A percentile compares a stretch with the other conserved stretches of the same genome.
These are phyloP conservation scores for Temnothorax rugatulus DNA, from an alignment of 2,888 invertebrate genomes.

Conservation along the genomic window DNA sequence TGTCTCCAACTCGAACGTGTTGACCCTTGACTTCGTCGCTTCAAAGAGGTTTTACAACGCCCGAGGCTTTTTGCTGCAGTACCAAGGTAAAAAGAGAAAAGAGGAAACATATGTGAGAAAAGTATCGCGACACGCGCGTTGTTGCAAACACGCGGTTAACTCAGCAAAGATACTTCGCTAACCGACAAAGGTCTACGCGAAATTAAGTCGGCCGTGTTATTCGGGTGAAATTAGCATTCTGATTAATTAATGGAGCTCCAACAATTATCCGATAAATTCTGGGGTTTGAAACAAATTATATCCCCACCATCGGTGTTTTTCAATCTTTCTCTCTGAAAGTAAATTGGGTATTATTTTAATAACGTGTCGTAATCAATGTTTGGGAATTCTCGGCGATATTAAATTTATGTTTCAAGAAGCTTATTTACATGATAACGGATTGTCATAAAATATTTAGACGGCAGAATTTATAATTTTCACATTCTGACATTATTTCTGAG, in stretches of 20 bases:
- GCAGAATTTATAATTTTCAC: not conserved
- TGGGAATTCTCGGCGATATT: not conserved
- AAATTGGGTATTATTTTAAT: not conserved
- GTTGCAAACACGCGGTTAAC: slow-evolving; percentile 55
- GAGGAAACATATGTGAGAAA: not conserved
- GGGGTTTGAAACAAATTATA: not conserved
- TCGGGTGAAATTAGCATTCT: not conserved
- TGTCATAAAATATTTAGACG: not conserved
- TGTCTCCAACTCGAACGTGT: slow-evolving; percentile 80
- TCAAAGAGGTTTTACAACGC: slow-evolving; percentile 80
- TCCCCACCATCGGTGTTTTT: not conserved
- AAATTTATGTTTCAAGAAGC: not conserved
- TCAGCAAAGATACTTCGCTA: not conserved
- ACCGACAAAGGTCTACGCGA: not conserved
- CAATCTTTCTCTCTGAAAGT: not conserved
- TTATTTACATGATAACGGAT: not conserved
- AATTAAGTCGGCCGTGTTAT: not conserved
- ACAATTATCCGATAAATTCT: not conserved
- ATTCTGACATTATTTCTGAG: not conserved
- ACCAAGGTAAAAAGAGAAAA: slow-evolving; percentile 79
- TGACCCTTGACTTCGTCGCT: slow-evolving; percentile 83
- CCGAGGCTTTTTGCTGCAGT: slow-evolving; percentile 83
- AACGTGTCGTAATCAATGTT: not conserved
- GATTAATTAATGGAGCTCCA: slow-evolving; percentile 13
- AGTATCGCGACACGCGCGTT: not conserved